phyloP scores from a whole-genome alignment of 2,888 invertebrate genomes.

The Drosophila ustulata region DNA sequence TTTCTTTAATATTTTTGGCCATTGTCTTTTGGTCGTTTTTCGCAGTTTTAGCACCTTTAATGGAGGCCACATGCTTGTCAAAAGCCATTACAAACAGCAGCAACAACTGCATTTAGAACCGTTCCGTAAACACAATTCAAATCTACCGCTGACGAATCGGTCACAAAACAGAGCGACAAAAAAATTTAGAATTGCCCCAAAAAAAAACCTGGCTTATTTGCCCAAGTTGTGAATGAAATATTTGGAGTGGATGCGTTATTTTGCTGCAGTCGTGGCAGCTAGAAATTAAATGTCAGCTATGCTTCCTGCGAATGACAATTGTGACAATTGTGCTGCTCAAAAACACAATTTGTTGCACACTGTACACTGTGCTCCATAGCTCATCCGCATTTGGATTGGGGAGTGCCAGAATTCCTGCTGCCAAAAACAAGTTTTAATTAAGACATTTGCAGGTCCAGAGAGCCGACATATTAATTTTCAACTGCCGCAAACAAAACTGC shows the following conservation, averaged over 20 bases:
- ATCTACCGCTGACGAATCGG: slow-evolving; percentile 16
- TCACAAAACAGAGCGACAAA: background rate
- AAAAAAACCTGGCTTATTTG: background rate
- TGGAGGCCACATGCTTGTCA: slow-evolving; percentile 59
- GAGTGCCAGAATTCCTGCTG: slow-evolving; percentile 29
- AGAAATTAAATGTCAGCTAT: slow-evolving; percentile 48
- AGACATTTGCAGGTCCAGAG: slow-evolving; percentile 69
- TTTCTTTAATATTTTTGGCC: slow-evolving; percentile 48
- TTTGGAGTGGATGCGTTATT: slow-evolving; percentile 36
- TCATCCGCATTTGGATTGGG: slow-evolving; percentile 4
- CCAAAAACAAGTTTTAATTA: slow-evolving; percentile 72
- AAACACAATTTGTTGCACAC: slow-evolving; percentile 38
- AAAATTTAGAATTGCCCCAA: background rate
- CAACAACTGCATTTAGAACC: slow-evolving; percentile 1
- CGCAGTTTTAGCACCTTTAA: slow-evolving; percentile 62
- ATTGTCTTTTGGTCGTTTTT: slow-evolving; percentile 55
- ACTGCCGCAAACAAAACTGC: slow-evolving; percentile 60
- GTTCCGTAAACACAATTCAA: slow-evolving; percentile 14
- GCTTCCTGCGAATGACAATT: slow-evolving; percentile 42
- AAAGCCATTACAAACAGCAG: slow-evolving; percentile 47
- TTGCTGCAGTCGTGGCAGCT: slow-evolving; percentile 28
- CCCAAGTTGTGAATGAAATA: background rate
- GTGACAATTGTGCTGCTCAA: slow-evolving; percentile 27
- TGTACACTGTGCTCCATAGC: slow-evolving; percentile 18
- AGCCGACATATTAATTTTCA: slow-evolving; percentile 69